Evolutionary conservation across 1,140 invertebrate genomes (phyloP), one percentile per base, ranked within the genome.

Genomic region (Drosophila seguyi): DNA sequence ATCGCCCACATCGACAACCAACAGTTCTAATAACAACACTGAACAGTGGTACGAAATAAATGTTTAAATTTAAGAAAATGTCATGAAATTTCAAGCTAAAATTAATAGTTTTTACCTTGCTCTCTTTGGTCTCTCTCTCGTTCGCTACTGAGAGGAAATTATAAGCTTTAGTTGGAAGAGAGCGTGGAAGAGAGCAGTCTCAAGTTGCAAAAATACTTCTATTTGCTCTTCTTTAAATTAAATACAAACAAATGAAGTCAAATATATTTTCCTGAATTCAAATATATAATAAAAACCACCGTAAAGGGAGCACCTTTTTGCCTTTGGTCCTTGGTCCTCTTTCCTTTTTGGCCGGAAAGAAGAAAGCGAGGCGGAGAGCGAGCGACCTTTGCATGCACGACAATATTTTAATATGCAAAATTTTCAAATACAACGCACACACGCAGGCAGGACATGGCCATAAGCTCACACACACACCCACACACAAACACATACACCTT

Each of bases 391-490:
- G 84, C 85, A 90, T 81, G 71, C 77, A 84, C 85, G 85, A 88
- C 85, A 87, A 88, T 88, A 90, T 90, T 88, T 88, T 90, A 88
- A 88, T 88, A 88, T 88, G 86, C 85, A 85, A 88, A 88, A 88
- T 88, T 84, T 55, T 88, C 80, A 84, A 88, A 88, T 84, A 80
- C 76, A 78, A 69, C 81, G 61, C 52, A 53, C 58, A 68, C 57
- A 67, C 56, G 68, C 61, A 59, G 38, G 53, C 62, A 66, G 62
- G 62, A 66, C 62, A 66, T 66, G 62, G 62, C 55, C 53, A 59
- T 58, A 65, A 58, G 36, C 73, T 38, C 55, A 44, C 59, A 39
- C 52, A 53, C 44, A 63, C 7, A 13, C 18, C n/a, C n/a, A n/a
- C n/a, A n/a, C n/a, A n/a, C n/a, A n/a, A n/a, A 55, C 22, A 48